Percentiles rank a stretch among this genome's conserved stretches.
These are phyloP conservation scores for Sus scrofa DNA, from an alignment of 2,113 vertebrate genomes.

Conservation along the genomic window DNA sequence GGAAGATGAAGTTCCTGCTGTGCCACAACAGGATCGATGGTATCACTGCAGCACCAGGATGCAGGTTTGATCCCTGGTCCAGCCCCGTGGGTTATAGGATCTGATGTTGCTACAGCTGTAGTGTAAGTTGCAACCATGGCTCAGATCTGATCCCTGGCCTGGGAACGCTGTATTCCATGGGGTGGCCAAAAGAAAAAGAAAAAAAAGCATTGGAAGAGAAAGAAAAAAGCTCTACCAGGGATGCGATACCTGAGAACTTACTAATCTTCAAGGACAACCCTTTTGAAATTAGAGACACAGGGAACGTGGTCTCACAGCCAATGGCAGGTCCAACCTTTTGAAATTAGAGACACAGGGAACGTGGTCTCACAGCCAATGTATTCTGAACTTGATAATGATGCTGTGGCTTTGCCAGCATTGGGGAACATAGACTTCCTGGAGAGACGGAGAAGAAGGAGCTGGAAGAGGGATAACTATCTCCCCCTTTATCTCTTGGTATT, in stretches of 20 bases:
- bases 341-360: too few species aligned
- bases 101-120: too few species aligned
- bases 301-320: not conserved
- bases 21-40: too few species aligned
- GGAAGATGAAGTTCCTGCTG: too few species aligned
- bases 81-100: too few species aligned
- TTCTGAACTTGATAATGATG: not conserved
- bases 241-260: not conserved
- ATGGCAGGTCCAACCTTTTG: too few species aligned
- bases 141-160: too few species aligned
- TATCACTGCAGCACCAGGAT: too few species aligned
- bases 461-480: not conserved
- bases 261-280: not conserved
- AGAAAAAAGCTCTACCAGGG: not conserved
- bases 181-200: too few species aligned
- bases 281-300: not conserved
- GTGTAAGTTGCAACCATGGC: too few species aligned
- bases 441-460: rapidly evolving
- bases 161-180: too few species aligned
- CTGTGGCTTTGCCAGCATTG: not conserved
- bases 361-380: not conserved
- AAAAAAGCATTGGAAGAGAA: not conserved
- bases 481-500: not conserved
- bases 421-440: not conserved
- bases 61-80: too few species aligned